Conservation (phyloP, 1,140 invertebrate species). For the Scaptomyza graminum region DNA sequence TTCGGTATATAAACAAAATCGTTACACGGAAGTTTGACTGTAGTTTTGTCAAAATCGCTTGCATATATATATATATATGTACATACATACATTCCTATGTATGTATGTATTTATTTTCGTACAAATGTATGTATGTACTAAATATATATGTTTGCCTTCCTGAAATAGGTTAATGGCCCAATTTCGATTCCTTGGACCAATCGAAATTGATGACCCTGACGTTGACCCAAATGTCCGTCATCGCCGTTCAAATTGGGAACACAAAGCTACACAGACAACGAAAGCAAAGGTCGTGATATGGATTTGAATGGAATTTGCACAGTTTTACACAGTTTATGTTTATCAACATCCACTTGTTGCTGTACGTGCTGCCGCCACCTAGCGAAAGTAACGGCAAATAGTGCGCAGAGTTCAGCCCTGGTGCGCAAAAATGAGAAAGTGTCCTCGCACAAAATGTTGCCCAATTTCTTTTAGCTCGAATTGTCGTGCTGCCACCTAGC, state of each 20-base stretch:
- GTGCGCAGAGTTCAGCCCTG: slow-evolving; percentile 17
- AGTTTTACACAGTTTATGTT: slow-evolving; percentile 27
- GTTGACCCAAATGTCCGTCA: too few relatives aligned
- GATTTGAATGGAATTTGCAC: slow-evolving; percentile 60
- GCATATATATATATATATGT: too few relatives aligned
- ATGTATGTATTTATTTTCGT: too few relatives aligned
- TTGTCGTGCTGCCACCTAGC: background rate
- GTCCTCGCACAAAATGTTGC: slow-evolving; percentile 16
- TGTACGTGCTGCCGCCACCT: slow-evolving; percentile 35
- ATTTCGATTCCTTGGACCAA: too few relatives aligned
- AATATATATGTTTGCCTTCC: too few relatives aligned
- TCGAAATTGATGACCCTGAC: too few relatives aligned
- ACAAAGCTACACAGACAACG: background rate
- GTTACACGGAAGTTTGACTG: too few relatives aligned
- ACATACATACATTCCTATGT: too few relatives aligned
- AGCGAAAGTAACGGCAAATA: slow-evolving; percentile 39
- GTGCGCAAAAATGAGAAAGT: slow-evolving; percentile 39
- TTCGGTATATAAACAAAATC: too few relatives aligned
- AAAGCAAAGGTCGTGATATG: slow-evolving; percentile 28
- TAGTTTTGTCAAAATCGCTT: too few relatives aligned
- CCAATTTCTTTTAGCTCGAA: slow-evolving; percentile 52
- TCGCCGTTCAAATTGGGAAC: slow-evolving; percentile 4
- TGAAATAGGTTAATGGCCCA: too few relatives aligned
- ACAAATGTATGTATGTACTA: too few relatives aligned
- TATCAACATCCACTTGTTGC: slow-evolving; percentile 47